Conservation (phyloP, 2,113 vertebrate species). For the Redunca redunca region DNA sequence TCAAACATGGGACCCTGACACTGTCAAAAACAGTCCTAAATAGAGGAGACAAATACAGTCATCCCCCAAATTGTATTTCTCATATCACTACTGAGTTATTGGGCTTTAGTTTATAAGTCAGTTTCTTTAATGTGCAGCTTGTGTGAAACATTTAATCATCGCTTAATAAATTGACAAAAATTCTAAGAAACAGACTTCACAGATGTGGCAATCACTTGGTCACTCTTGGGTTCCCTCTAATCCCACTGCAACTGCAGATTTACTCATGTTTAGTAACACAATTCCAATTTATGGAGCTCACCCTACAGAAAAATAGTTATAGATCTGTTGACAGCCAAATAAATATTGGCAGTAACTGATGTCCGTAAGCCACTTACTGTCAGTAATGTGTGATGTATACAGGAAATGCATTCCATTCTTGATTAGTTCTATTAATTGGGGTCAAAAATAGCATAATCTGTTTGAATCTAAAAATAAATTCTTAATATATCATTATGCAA, state of each 20-base stretch:
- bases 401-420: not conserved
- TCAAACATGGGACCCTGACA: not conserved
- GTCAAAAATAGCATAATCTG: conserved; percentile 19
- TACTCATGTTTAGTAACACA: not conserved
- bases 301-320: not conserved
- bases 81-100: not conserved
- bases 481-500: conserved; percentile 53
- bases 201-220: not conserved
- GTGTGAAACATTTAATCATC: not conserved
- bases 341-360: not conserved
- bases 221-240: not conserved
- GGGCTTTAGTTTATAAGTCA: not conserved
- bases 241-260: not conserved
- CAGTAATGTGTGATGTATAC: not conserved
- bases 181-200: not conserved
- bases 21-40: not conserved
- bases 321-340: not conserved
- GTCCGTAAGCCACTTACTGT: not conserved
- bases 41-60: not conserved
- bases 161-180: not conserved
- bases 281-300: not conserved
- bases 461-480: conserved; percentile 43
- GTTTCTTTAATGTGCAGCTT: not conserved
- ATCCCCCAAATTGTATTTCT: not conserved
- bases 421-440: conserved; percentile 47